Evolutionary conservation across 2,888 invertebrate genomes (phyloP).

Genomic region (Ecdyonurus torrentis): DNA sequence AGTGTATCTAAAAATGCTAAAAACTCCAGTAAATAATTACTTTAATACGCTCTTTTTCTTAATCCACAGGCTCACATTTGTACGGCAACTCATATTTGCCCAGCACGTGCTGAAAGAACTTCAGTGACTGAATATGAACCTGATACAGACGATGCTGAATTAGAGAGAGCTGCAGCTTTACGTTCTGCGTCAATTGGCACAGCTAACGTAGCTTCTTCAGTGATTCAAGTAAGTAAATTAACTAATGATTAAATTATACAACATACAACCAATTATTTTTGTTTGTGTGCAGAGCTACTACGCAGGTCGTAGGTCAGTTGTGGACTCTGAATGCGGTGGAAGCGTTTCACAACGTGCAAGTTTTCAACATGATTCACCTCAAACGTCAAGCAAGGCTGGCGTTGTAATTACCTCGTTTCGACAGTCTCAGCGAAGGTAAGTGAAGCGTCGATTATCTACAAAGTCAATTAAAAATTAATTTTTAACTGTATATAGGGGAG

Average conservation of each 20-base stretch:
- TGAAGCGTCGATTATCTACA: constrained; percentile 9
- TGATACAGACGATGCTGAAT: constrained; percentile 11
- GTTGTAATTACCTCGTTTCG: constrained; percentile 82
- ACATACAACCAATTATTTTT: no score
- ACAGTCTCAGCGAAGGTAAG: constrained; percentile 69
- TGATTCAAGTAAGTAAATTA: constrained; percentile 9
- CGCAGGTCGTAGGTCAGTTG: constrained; percentile 29
- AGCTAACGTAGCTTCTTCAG: constrained; percentile 11
- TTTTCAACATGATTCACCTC: constrained; percentile 40
- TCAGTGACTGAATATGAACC: neutral
- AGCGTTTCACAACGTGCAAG: constrained; percentile 38
- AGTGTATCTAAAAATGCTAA: no score
- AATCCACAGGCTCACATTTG: neutral
- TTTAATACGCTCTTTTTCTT: no score
- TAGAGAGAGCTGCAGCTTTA: constrained; percentile 12
- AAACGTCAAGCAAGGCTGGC: constrained; percentile 56
- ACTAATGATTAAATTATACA: neutral
- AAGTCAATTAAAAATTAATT: no score
- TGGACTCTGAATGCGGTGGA: constrained; percentile 24
- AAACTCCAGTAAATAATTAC: no score
- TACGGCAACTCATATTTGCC: no score
- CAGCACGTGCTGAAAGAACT: neutral
- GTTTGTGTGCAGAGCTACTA: constrained; percentile 34
- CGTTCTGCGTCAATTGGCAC: constrained; percentile 18
- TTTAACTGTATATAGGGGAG: no score